Conservation (phyloP, 2,888 invertebrate genomes). For the Mimumesa dahlbomi region DNA sequence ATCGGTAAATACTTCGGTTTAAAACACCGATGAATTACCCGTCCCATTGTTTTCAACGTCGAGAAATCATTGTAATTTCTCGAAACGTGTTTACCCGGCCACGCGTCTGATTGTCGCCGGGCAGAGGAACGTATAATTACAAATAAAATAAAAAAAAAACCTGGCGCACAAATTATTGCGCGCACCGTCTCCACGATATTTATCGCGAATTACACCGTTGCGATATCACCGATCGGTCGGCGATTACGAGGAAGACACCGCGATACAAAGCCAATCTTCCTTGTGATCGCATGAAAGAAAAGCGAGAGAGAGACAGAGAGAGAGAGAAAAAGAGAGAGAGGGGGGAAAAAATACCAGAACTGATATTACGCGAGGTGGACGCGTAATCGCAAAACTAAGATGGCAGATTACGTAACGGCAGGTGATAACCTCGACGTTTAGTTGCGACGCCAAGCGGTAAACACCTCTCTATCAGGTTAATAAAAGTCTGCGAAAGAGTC, state of each 20-base stretch:
- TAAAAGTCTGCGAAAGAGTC: not conserved
- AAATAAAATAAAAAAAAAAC: too few relatives aligned
- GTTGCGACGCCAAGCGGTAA: conserved; percentile 9
- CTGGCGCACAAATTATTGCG: too few relatives aligned
- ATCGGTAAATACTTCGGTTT: too few relatives aligned
- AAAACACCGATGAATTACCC: too few relatives aligned
- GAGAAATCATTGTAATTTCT: too few relatives aligned
- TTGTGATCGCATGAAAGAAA: too few relatives aligned
- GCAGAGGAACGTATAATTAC: too few relatives aligned
- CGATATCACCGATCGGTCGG: conserved; percentile 19
- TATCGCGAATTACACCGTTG: not conserved
- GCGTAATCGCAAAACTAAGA: conserved; percentile 21
- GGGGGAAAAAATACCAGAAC: not conserved
- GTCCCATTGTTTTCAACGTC: too few relatives aligned
- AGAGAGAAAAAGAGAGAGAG: not conserved
- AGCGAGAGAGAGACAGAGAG: too few relatives aligned
- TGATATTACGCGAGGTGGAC: conserved; percentile 12
- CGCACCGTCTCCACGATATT: not conserved
- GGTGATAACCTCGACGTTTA: conserved; percentile 33
- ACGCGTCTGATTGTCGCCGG: too few relatives aligned
- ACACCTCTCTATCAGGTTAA: conserved; percentile 8
- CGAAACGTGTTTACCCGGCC: too few relatives aligned
- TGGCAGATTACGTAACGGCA: conserved; percentile 47
- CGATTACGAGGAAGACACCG: conserved; percentile 4
- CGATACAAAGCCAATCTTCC: conserved; percentile 7